These are phyloP conservation scores for Cacatua alba DNA, from an alignment of 2,113 vertebrate genomes.

Conservation along the genomic window DNA sequence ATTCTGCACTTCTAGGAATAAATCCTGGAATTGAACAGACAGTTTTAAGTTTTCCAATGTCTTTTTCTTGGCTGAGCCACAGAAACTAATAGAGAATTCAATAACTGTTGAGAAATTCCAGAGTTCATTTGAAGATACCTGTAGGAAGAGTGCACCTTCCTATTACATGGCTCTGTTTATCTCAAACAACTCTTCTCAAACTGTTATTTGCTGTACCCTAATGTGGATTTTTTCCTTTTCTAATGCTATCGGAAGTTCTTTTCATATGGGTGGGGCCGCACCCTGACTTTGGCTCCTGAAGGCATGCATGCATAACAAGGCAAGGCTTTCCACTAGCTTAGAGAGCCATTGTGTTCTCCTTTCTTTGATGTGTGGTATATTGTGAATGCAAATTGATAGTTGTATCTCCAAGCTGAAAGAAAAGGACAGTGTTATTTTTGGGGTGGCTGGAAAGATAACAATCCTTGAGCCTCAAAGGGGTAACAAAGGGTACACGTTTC, in stretches of 20 bases:
- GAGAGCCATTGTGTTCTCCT: background rate
- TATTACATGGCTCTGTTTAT: background rate
- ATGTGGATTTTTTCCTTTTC: background rate
- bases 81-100: background rate
- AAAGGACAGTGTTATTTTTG: background rate
- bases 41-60: background rate
- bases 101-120: background rate
- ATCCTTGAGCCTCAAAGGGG: background rate
- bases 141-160: background rate
- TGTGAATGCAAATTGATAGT: background rate
- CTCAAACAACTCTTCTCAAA: background rate
- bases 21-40: background rate
- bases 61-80: rapidly evolving
- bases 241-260: background rate
- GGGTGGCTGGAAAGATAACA: background rate
- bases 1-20: background rate
- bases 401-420: background rate
- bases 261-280: constrained; percentile 53
- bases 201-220: background rate
- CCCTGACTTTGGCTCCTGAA: background rate
- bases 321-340: background rate
- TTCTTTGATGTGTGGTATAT: background rate
- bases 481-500: background rate
- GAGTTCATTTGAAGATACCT: background rate
- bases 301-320: background rate